Base-by-base conservation (phyloP, 2,888 invertebrate species). In the Lycophotia porphyrea region DNA sequence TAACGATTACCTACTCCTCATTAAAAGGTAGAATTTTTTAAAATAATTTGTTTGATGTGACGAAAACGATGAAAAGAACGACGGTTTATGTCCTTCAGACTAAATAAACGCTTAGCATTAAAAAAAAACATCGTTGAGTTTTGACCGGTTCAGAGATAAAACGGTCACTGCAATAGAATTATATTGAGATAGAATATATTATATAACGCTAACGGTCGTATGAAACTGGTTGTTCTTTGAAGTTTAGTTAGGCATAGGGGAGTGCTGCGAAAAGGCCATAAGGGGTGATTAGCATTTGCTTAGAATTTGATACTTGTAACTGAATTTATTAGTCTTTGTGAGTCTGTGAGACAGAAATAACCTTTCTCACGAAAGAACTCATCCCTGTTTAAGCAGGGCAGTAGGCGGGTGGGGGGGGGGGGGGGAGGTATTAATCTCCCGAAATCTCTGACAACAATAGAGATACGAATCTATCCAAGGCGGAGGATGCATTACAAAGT, bases 121-220 rank as follows among this genome's bases (percentile, higher is more conserved):
- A 60, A 55, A 31, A 60, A 42, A 49, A 68, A n/a, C n/a, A n/a
- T 21, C 58, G 44, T 36, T 36, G 68, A 39, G 52, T 36, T 65
- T 80, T 72, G 82, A 82, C 81, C 81, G 77, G 81, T 81, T 77
- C 55, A 52, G n/a, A 68, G n/a, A 81, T 78, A 69, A 72, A 81
- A 71, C 36, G 49, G 55, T 75, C 44, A 65, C 44, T 77, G 64
- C 58, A 80, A 70, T 80, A 76, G 42, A 66, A 66, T 68, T 27
- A 55, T 74, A 81, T 61, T 58, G 63, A 61, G 58, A 64, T 75
- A 75, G 55, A 44, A 66, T 73, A 70, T 70, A 69, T 55, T 27
- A 58, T 44, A 70, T 47, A 68, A 82, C 71, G 58, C 69, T 78
- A 78, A 81, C 82, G 69, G 72, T 70, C 66, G 5, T 67, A 44